phyloP scores from a whole-genome alignment of 1,140 invertebrate genomes.

The Lasaia peninsularis region DNA sequence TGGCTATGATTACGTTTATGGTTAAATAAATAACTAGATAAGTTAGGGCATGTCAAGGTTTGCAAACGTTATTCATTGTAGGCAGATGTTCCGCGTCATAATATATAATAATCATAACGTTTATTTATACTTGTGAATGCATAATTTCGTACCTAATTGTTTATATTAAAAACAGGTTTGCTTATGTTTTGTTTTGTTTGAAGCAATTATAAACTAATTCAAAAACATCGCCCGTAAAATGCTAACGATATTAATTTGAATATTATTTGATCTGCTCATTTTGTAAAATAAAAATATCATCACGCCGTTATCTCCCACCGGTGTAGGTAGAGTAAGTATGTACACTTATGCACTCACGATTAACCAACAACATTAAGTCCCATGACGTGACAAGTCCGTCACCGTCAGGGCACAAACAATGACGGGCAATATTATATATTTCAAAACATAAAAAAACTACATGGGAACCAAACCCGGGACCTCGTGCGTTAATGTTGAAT shows the following conservation, averaged over 20 bases:
- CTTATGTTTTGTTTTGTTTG: slow-evolving; percentile 2
- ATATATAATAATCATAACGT: slow-evolving; percentile 11
- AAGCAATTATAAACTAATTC: slow-evolving; percentile 9
- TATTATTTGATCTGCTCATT: not conserved
- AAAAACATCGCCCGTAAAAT: not conserved
- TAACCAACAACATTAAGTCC: too few relatives aligned
- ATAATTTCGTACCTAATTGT: slow-evolving; percentile 7
- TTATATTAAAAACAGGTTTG: slow-evolving; percentile 6
- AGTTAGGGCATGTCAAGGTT: not conserved
- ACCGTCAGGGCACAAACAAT: too few relatives aligned
- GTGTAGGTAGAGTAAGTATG: too few relatives aligned
- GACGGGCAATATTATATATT: too few relatives aligned
- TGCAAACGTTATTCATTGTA: not conserved
- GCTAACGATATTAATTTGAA: not conserved
- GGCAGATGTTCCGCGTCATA: slow-evolving; percentile 3
- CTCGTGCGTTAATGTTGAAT: too few relatives aligned
- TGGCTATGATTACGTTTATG: too few relatives aligned
- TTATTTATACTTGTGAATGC: slow-evolving; percentile 3
- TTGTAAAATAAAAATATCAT: too few relatives aligned
- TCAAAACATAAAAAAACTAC: too few relatives aligned
- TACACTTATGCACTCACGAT: too few relatives aligned
- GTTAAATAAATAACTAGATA: not conserved
- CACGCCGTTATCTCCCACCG: too few relatives aligned
- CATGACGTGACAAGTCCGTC: too few relatives aligned
- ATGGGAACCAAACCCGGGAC: too few relatives aligned